Evolutionary conservation across 1,140 invertebrate species (phyloP).

Genomic region (Drosophila erecta): DNA sequence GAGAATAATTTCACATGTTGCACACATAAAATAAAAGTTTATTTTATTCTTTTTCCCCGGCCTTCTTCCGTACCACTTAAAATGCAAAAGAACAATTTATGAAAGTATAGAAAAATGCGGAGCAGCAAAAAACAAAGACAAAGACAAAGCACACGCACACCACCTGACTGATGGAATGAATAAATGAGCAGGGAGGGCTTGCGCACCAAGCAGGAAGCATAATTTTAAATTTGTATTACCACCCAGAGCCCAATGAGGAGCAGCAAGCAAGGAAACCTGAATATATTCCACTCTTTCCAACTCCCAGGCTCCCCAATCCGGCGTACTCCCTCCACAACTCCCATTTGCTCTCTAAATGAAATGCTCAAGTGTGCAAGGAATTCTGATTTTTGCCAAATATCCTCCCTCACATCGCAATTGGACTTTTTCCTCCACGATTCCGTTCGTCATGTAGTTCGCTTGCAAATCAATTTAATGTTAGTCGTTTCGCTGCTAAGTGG

Average conservation of each 20-base stretch:
- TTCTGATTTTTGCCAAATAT: conserved; percentile 80
- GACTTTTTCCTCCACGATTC: conserved; percentile 41
- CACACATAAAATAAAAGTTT: conserved; percentile 84
- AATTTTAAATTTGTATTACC: conserved; percentile 84
- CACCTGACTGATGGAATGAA: conserved; percentile 76
- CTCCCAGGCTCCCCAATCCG: conserved; percentile 44
- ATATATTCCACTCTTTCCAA: conserved; percentile 69
- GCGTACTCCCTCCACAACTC: conserved; percentile 14
- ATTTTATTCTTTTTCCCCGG: conserved; percentile 79
- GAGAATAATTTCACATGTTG: conserved; percentile 81
- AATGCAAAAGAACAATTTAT: conserved; percentile 69
- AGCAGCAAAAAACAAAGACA: no score
- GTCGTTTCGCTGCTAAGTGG: conserved; percentile 81
- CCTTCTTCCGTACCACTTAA: conserved; percentile 18
- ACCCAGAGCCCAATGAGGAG: conserved; percentile 76
- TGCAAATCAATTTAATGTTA: conserved; percentile 85
- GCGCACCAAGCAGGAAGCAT: conserved; percentile 53
- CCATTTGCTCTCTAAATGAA: conserved; percentile 78
- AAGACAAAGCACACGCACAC: conserved; percentile 29
- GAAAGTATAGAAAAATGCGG: conserved; percentile 30
- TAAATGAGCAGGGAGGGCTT: conserved; percentile 58
- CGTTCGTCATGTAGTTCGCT: conserved; percentile 81
- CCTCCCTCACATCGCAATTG: conserved; percentile 6
- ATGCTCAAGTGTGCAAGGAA: conserved; percentile 84
- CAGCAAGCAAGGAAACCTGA: conserved; percentile 53